phyloP scores from a whole-genome alignment of 2,113 vertebrate genomes.

The Lanius collurio region DNA sequence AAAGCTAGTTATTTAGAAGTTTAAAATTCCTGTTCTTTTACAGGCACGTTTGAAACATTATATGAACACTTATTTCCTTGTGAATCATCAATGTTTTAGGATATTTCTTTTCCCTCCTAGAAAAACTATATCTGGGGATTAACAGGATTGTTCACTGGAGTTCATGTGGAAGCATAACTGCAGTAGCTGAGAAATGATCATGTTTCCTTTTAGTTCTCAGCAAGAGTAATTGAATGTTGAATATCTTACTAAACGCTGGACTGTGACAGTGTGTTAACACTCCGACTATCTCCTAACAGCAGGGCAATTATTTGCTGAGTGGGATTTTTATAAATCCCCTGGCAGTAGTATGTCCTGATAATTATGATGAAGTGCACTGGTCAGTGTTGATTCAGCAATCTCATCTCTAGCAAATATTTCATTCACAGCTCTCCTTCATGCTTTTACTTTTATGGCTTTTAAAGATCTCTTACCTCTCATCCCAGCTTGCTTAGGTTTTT shows the following conservation, averaged over 20 bases:
- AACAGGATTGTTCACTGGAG: conserved; percentile 47
- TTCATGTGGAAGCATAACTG: conserved; percentile 55
- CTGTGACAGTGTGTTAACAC: conserved; percentile 79
- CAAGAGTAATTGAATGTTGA: conserved; percentile 81
- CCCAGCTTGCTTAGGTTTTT: neutral
- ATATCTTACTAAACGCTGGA: conserved; percentile 77
- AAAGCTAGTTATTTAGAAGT: neutral
- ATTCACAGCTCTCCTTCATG: conserved; percentile 73
- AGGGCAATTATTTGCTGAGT: conserved; percentile 85
- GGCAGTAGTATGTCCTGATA: conserved; percentile 82
- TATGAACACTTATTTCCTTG: neutral
- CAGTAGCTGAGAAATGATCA: conserved; percentile 73
- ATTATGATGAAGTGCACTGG: conserved; percentile 91
- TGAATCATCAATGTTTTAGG: neutral
- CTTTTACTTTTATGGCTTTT: conserved; percentile 68
- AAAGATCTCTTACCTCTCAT: conserved; percentile 40
- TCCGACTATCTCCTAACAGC: conserved; percentile 78
- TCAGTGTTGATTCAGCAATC: conserved; percentile 91
- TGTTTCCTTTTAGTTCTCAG: conserved; percentile 74
- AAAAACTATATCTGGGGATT: conserved; percentile 35
- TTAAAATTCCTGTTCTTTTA: neutral
- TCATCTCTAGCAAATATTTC: conserved; percentile 72
- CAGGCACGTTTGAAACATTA: neutral
- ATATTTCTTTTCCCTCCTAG: conserved; percentile 18
- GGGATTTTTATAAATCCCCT: conserved; percentile 84